Evolutionary conservation across 1,140 invertebrate genomes (phyloP).

Genomic region (Conus ventricosus): DNA sequence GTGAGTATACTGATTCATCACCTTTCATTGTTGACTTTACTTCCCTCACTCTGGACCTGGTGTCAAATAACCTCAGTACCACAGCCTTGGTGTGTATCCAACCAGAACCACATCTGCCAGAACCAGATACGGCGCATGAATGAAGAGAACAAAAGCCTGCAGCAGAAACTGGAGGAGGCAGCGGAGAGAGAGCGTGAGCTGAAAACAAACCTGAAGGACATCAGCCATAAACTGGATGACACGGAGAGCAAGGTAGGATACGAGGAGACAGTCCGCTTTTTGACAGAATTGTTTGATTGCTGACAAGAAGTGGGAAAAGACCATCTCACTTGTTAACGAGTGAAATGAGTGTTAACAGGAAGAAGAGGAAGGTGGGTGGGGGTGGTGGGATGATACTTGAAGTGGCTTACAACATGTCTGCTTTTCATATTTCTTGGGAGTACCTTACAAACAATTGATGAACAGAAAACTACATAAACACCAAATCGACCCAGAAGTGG

Average conservation of each 20-base stretch:
- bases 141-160: constrained; percentile 85
- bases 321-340: background rate
- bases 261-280: too few relatives aligned
- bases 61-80: too few relatives aligned
- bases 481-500: too few relatives aligned
- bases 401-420: background rate
- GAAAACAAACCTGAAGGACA: constrained; percentile 86
- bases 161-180: constrained; percentile 85
- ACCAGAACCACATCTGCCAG: constrained; percentile 91
- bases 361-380: background rate
- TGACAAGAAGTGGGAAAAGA: background rate
- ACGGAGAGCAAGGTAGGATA: constrained; percentile 84
- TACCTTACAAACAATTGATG: too few relatives aligned
- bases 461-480: too few relatives aligned
- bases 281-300: too few relatives aligned
- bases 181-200: constrained; percentile 85
- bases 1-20: background rate
- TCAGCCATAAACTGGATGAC: constrained; percentile 91
- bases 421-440: too few relatives aligned
- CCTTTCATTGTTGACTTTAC: too few relatives aligned
- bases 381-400: background rate
- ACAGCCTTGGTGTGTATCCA: background rate
- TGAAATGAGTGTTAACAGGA: background rate
- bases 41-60: too few relatives aligned
- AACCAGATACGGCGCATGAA: constrained; percentile 96